phyloP scores from a whole-genome alignment of 92 coral and sea anemone genomes.

The Montipora capitata region DNA sequence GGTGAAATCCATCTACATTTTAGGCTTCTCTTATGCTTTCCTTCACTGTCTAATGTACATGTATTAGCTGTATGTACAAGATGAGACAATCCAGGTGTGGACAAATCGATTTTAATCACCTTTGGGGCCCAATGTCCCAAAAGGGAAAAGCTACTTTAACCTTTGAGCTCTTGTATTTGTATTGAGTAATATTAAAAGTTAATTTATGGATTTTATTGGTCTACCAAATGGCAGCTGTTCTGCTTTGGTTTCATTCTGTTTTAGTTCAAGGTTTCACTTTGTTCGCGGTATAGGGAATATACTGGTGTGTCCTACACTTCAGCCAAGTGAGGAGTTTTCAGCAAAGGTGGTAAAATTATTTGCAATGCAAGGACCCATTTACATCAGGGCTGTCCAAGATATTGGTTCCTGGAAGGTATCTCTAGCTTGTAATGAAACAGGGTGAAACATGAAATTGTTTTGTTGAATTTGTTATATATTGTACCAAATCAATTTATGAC shows the following conservation, averaged over 20 bases:
- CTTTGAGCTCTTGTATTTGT: constrained; percentile 8
- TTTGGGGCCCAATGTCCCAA: constrained; percentile 1
- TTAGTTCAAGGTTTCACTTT: background rate
- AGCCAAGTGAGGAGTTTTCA: background rate
- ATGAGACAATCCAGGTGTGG: background rate
- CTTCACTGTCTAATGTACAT: background rate
- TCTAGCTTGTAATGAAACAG: too few species aligned
- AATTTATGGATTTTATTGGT: background rate
- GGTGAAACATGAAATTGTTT: too few species aligned
- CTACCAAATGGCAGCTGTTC: background rate
- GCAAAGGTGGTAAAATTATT: background rate
- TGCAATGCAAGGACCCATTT: constrained; percentile 1
- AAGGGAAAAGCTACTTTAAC: constrained; percentile 12
- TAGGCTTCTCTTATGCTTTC: background rate
- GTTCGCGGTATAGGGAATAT: background rate
- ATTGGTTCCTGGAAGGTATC: constrained; percentile 9
- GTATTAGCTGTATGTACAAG: background rate
- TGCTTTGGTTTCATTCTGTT: background rate
- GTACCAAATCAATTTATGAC: too few species aligned
- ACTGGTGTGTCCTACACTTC: background rate
- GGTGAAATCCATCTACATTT: constrained; percentile 15
- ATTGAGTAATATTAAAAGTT: constrained; percentile 12
- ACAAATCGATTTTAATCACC: background rate
- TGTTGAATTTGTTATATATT: too few species aligned
- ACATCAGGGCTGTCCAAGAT: constrained; percentile 6